These are phyloP conservation scores for Chlorops oryzae DNA, from an alignment of 1,140 invertebrate genomes.

Conservation along the genomic window DNA sequence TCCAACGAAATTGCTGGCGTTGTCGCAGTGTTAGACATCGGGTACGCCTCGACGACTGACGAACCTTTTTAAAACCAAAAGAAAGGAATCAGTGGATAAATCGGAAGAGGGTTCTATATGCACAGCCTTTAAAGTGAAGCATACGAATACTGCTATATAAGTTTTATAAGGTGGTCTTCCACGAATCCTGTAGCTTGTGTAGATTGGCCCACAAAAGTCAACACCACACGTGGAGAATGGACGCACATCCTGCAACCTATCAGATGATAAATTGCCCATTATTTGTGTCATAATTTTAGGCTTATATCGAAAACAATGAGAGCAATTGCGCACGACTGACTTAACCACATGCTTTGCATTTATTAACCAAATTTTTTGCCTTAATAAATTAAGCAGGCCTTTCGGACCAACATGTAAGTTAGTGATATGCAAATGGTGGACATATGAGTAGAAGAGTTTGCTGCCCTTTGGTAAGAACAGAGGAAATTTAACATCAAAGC, in stretches of 20 bases:
- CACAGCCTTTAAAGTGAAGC: too few species aligned
- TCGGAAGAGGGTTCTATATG: too few species aligned
- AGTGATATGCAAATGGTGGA: background rate
- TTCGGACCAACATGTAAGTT: slow-evolving; percentile 9
- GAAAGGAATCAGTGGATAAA: too few species aligned
- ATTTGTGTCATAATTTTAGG: slow-evolving; percentile 1
- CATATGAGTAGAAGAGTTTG: background rate
- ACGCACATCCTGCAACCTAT: slow-evolving; percentile 1
- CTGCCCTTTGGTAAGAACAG: background rate
- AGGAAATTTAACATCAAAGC: slow-evolving; percentile 7
- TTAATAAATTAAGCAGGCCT: background rate
- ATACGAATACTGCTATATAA: too few species aligned
- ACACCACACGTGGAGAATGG: slow-evolving; percentile 7
- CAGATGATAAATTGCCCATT: slow-evolving; percentile 6
- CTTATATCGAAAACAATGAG: slow-evolving; percentile 1
- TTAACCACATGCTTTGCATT: slow-evolving; percentile 6
- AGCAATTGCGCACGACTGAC: slow-evolving; percentile 1
- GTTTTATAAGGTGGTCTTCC: too few species aligned
- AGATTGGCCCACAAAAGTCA: too few species aligned
- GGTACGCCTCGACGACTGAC: too few species aligned
- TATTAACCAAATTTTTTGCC: slow-evolving; percentile 6
- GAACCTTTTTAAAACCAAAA: too few species aligned
- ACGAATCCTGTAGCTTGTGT: too few species aligned
- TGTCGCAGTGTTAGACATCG: too few species aligned
- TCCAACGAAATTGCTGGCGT: too few species aligned